phyloP scores from a whole-genome alignment of 2,888 invertebrate genomes.

The Dolichomitus sp. region DNA sequence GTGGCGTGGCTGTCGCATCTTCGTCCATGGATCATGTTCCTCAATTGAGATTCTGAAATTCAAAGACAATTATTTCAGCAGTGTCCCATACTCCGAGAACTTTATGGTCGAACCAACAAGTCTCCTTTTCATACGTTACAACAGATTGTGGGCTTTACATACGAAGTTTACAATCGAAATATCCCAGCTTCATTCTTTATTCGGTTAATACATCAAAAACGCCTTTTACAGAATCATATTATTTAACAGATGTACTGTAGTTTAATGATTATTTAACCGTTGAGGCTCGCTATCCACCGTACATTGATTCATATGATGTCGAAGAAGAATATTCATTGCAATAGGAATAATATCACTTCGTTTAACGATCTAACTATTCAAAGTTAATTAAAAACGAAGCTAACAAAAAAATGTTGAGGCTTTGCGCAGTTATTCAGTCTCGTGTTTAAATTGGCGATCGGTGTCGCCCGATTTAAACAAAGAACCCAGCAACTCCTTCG shows the following conservation, averaged over 20 bases:
- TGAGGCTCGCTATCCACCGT: background rate
- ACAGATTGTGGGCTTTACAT: background rate
- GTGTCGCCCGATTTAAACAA: slow-evolving; percentile 20
- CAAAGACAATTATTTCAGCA: slow-evolving; percentile 53
- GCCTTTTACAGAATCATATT: background rate
- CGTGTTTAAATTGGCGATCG: slow-evolving; percentile 6
- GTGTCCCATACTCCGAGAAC: background rate
- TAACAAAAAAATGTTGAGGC: background rate
- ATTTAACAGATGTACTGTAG: background rate
- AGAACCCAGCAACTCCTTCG: slow-evolving; percentile 48
- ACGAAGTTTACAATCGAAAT: background rate
- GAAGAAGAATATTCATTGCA: background rate
- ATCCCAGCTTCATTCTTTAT: slow-evolving; percentile 1
- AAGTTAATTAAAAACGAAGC: background rate
- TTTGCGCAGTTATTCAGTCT: background rate
- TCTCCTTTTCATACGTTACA: background rate
- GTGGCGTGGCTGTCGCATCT: background rate
- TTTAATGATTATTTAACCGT: background rate
- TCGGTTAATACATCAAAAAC: background rate
- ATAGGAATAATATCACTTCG: background rate
- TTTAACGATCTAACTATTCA: background rate
- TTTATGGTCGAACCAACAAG: background rate
- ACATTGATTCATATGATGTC: background rate
- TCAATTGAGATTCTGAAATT: slow-evolving; percentile 46
- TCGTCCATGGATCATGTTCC: background rate